A percentile compares a stretch with the other conserved stretches of the same genome.
These are phyloP conservation scores for Pogonophryne albipinna DNA, from an alignment of 2,797 vertebrate genomes.

Conservation along the genomic window DNA sequence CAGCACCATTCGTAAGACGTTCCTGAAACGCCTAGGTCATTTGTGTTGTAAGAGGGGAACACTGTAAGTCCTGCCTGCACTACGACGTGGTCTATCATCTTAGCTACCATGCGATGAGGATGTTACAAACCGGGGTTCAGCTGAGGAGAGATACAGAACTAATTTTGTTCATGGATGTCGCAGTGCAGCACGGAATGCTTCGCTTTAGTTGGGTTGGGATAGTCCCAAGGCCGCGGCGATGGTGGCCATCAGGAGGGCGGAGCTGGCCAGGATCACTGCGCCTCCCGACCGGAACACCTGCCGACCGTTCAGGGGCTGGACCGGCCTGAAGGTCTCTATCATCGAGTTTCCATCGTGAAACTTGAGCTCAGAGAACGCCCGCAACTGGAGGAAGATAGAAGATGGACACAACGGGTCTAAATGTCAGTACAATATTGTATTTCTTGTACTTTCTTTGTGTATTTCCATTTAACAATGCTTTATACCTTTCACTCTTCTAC, in stretches of 20 bases:
- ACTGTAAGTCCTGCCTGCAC: conserved; percentile 55
- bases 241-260: conserved; percentile 62
- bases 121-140: conserved; percentile 54
- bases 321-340: conserved; percentile 86
- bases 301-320: conserved; percentile 81
- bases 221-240: conserved; percentile 62
- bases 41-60: conserved; percentile 53
- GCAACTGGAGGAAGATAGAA: conserved; percentile 77
- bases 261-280: conserved; percentile 61
- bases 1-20: conserved; percentile 65
- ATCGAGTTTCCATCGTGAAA: conserved; percentile 74
- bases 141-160: conserved; percentile 53
- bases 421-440: not conserved
- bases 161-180: conserved; percentile 64
- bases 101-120: conserved; percentile 53
- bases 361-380: conserved; percentile 80
- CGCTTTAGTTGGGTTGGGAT: conserved; percentile 72
- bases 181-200: conserved; percentile 48
- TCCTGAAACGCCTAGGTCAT: conserved; percentile 65
- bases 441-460: not conserved
- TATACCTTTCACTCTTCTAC: no score
- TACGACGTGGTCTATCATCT: conserved; percentile 49
- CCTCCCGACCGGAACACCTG: conserved; percentile 82
- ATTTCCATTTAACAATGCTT: not conserved
- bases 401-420: not conserved